Conservation (phyloP, 1,140 invertebrate species). For the Ptiloglossa arizonensis region DNA sequence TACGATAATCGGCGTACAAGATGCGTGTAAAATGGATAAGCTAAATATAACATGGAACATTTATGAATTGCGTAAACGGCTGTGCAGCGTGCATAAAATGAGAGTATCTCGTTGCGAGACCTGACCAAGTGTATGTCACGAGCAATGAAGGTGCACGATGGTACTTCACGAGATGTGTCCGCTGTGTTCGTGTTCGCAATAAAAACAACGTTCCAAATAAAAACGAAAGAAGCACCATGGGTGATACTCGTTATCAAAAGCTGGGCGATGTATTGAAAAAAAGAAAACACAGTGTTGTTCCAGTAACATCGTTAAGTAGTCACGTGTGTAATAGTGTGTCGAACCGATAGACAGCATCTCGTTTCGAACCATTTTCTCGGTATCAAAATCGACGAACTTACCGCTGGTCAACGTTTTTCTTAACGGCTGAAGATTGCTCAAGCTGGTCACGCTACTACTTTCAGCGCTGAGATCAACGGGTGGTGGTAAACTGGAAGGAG, state of each 20-base stretch:
- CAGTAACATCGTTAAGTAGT: slow-evolving; percentile 1
- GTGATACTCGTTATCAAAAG: neutral
- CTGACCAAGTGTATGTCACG: slow-evolving; percentile 69
- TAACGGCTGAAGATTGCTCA: slow-evolving; percentile 91
- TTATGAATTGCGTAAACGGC: slow-evolving; percentile 80
- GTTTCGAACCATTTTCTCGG: slow-evolving; percentile 58
- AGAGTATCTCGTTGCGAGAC: slow-evolving; percentile 72
- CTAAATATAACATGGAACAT: slow-evolving; percentile 79
- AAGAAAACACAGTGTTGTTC: slow-evolving; percentile 18
- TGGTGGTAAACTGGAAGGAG: slow-evolving; percentile 88
- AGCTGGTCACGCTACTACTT: slow-evolving; percentile 96
- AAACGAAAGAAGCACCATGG: slow-evolving; percentile 24
- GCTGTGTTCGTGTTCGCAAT: slow-evolving; percentile 6
- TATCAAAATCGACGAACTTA: slow-evolving; percentile 78
- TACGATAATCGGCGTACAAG: slow-evolving; percentile 69
- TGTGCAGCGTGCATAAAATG: slow-evolving; percentile 80
- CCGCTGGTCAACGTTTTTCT: slow-evolving; percentile 93
- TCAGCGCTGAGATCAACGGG: slow-evolving; percentile 96
- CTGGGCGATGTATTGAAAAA: slow-evolving; percentile 8
- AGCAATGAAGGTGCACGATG: slow-evolving; percentile 74
- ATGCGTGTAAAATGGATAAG: slow-evolving; percentile 76
- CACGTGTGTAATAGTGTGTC: neutral
- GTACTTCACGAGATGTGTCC: slow-evolving; percentile 67
- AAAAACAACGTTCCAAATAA: neutral
- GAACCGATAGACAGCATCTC: slow-evolving; percentile 56